These are phyloP conservation scores for Oeneis ivallda DNA, from an alignment of 2,888 invertebrate genomes.

Conservation along the genomic window DNA sequence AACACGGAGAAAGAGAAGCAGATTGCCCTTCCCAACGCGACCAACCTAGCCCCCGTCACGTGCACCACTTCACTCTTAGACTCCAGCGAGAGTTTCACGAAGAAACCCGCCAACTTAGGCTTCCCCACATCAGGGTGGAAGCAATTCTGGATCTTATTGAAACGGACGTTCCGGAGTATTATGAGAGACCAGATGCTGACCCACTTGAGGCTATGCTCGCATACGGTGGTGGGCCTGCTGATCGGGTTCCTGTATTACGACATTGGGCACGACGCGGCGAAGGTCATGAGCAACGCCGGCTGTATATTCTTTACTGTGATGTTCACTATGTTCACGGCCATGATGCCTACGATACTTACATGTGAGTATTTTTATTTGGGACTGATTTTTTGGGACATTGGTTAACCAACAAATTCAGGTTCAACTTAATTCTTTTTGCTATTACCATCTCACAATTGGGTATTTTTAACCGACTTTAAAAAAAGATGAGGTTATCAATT, in stretches of 20 bases:
- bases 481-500: too few relatives aligned
- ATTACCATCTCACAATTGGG: too few relatives aligned
- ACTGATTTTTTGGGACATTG: too few relatives aligned
- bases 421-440: too few relatives aligned
- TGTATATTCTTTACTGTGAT: slow-evolving; percentile 97
- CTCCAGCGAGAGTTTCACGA: slow-evolving; percentile 87
- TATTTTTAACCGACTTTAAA: too few relatives aligned
- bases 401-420: too few relatives aligned
- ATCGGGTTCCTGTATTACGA: slow-evolving; percentile 97
- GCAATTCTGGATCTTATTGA: slow-evolving; percentile 94
- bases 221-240: slow-evolving; percentile 93
- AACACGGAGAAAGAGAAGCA: slow-evolving; percentile 70
- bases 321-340: slow-evolving; percentile 98
- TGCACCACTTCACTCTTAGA: slow-evolving; percentile 87
- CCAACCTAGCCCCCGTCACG: slow-evolving; percentile 79
- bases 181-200: slow-evolving; percentile 94
- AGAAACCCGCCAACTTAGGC: slow-evolving; percentile 84
- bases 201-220: slow-evolving; percentile 92
- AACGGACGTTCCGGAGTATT: slow-evolving; percentile 91
- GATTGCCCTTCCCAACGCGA: slow-evolving; percentile 57
- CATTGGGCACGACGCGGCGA: slow-evolving; percentile 95
- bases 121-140: slow-evolving; percentile 91
- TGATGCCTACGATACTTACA: slow-evolving; percentile 99
- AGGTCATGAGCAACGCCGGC: slow-evolving; percentile 96
- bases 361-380: slow-evolving; percentile 85